Evolutionary conservation across 53 echinoderm and acorn worm genomes (phyloP).

Genomic region (Henricia sp.): DNA sequence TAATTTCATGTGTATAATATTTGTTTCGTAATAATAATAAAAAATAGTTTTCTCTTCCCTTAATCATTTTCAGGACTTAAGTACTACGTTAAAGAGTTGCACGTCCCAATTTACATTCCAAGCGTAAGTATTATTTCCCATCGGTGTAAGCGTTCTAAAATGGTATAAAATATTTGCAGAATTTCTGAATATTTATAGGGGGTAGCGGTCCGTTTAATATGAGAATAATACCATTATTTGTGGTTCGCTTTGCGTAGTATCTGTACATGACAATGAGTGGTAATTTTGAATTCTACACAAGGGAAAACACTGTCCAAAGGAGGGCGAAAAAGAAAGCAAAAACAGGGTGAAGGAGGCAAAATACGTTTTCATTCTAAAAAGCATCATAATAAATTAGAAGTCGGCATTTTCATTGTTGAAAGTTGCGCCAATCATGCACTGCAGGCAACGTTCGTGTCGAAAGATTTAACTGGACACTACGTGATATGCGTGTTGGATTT

Average conservation of each 20-base stretch:
- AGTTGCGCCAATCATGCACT: too few species aligned
- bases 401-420: too few species aligned
- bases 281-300: too few species aligned
- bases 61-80: conserved; percentile 49
- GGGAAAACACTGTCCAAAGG: too few species aligned
- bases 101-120: conserved; percentile 66
- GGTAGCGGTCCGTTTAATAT: background rate
- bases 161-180: background rate
- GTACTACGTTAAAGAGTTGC: conserved; percentile 70
- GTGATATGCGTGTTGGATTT: too few species aligned
- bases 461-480: too few species aligned
- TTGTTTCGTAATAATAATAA: background rate
- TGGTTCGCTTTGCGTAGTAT: too few species aligned
- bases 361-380: too few species aligned
- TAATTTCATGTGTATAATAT: background rate
- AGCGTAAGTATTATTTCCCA: conserved; percentile 57
- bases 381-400: too few species aligned
- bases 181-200: background rate
- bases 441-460: too few species aligned
- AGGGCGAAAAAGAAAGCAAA: background rate
- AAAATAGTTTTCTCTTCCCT: background rate
- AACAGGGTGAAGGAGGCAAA: background rate
- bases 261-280: too few species aligned
- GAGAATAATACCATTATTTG: background rate
- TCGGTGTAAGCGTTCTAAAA: background rate